These are phyloP conservation scores for Apantesis nais DNA, from an alignment of 2,888 invertebrate genomes.

Conservation along the genomic window DNA sequence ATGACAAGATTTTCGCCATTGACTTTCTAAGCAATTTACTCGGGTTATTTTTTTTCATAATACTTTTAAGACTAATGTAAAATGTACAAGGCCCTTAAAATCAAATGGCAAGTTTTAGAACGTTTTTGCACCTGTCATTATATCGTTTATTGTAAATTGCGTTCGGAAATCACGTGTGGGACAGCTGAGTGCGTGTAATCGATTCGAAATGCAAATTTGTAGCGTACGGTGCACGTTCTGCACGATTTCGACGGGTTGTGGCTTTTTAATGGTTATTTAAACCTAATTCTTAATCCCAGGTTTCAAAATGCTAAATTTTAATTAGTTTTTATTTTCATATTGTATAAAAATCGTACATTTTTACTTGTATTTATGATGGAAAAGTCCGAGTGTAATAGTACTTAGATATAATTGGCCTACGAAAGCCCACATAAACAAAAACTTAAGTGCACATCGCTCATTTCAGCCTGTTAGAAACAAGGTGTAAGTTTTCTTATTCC, in stretches of 20 bases:
- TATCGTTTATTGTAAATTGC: conserved; percentile 27
- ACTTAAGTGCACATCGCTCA: no score
- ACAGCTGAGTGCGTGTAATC: conserved; percentile 35
- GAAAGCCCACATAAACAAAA: no score
- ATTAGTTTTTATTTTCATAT: background rate
- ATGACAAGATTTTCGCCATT: conserved; percentile 23
- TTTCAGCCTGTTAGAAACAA: background rate
- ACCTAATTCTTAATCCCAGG: background rate
- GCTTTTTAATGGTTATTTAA: conserved; percentile 13
- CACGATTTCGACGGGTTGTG: conserved; percentile 39
- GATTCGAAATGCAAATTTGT: conserved; percentile 44
- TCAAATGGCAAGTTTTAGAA: conserved; percentile 29
- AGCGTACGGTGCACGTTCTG: conserved; percentile 38
- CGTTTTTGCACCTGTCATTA: conserved; percentile 40
- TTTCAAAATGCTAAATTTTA: background rate
- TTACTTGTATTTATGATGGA: no score
- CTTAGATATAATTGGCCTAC: no score
- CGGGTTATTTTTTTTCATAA: conserved; percentile 11
- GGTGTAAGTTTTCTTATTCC: background rate
- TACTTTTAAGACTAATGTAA: conserved; percentile 24
- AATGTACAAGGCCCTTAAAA: conserved; percentile 20
- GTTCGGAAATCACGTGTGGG: conserved; percentile 35
- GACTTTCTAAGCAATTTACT: conserved; percentile 18
- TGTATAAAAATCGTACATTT: background rate
- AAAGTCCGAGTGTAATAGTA: no score